Evolutionary conservation across 2,888 invertebrate species (phyloP).

Genomic region (Aphodius sticticus): DNA sequence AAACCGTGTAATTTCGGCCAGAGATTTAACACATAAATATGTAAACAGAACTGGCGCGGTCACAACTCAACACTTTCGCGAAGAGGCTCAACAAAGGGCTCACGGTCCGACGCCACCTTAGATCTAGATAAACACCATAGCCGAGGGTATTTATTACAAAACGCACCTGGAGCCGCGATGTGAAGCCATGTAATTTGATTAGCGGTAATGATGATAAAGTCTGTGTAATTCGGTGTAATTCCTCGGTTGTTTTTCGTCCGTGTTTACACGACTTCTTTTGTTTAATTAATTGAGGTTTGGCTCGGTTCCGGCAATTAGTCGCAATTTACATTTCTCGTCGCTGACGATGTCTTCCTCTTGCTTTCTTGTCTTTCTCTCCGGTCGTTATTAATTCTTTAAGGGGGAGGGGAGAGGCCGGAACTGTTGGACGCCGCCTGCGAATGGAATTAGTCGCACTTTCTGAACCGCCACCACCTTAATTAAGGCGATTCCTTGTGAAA

Average conservation of each 20-base stretch:
- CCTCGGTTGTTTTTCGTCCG: slow-evolving; percentile 26
- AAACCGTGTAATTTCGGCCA: slow-evolving; percentile 10
- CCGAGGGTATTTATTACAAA: slow-evolving; percentile 46
- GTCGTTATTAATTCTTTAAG: slow-evolving; percentile 49
- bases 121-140: slow-evolving; percentile 42
- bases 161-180: not conserved
- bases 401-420: slow-evolving; percentile 31
- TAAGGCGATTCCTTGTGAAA: slow-evolving; percentile 28
- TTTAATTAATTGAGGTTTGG: slow-evolving; percentile 57
- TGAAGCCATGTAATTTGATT: slow-evolving; percentile 49
- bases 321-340: slow-evolving; percentile 49
- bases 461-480: slow-evolving; percentile 30
- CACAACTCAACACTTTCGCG: not conserved
- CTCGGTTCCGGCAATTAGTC: slow-evolving; percentile 55
- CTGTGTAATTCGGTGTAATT: slow-evolving; percentile 42
- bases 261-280: slow-evolving; percentile 47
- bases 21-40: slow-evolving; percentile 31
- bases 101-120: slow-evolving; percentile 46
- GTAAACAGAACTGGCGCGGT: slow-evolving; percentile 28
- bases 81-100: slow-evolving; percentile 34
- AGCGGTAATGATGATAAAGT: slow-evolving; percentile 46
- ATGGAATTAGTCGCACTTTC: slow-evolving; percentile 30
- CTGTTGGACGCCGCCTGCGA: slow-evolving; percentile 19
- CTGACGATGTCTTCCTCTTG: slow-evolving; percentile 43
- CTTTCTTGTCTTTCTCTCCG: slow-evolving; percentile 45